These are phyloP conservation scores for Adelphocoris suturalis DNA, from an alignment of 2,888 invertebrate genomes.

Conservation along the genomic window DNA sequence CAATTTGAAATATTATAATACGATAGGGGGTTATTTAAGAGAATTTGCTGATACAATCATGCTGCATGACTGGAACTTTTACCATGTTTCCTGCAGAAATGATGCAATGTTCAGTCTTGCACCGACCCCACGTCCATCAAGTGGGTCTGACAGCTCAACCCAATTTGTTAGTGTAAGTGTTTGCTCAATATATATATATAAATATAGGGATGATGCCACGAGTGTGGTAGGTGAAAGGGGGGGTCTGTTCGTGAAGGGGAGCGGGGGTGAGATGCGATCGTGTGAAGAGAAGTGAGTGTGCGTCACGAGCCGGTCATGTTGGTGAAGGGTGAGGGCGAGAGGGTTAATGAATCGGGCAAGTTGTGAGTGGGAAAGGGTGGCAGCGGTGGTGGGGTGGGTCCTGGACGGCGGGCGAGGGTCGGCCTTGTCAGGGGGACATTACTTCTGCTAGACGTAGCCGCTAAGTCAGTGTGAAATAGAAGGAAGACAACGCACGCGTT, in stretches of 20 bases:
- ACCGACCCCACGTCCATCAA: neutral
- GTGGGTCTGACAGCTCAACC: constrained; percentile 18
- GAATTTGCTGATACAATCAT: too few species aligned
- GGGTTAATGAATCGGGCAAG: constrained; percentile 59
- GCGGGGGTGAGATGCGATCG: neutral
- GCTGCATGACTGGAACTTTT: too few species aligned
- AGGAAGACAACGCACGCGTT: neutral
- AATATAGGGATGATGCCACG: neutral
- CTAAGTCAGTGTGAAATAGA: constrained; percentile 75
- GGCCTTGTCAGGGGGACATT: constrained; percentile 71
- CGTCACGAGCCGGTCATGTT: neutral
- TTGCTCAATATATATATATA: too few species aligned
- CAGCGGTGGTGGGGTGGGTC: neutral
- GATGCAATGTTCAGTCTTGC: neutral
- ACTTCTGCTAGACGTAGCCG: constrained; percentile 75
- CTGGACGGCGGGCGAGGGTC: constrained; percentile 64
- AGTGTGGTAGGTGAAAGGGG: neutral
- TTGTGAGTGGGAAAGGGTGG: constrained; percentile 17
- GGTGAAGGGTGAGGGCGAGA: neutral
- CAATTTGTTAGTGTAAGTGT: constrained; percentile 25
- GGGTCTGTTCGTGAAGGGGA: neutral
- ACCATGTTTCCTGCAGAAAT: too few species aligned
- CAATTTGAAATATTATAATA: too few species aligned
- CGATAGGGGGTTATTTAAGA: too few species aligned
- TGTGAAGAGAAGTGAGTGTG: neutral